Base-by-base conservation (phyloP, 2,888 invertebrate species). In the Alloplasta piceator region DNA sequence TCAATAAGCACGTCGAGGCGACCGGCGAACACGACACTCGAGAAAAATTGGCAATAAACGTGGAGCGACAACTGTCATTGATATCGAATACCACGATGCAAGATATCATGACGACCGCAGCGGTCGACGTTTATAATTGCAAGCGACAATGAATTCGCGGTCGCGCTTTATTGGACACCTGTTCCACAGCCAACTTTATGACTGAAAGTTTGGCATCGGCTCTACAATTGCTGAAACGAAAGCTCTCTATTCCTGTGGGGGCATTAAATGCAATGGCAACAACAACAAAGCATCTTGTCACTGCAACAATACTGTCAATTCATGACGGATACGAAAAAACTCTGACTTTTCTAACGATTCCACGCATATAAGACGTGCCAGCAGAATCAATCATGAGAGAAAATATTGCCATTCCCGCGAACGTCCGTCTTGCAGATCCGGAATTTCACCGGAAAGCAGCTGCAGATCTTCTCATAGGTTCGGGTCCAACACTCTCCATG, bases 131-230 rank as follows among this genome's bases (percentile, higher is more conserved):
- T 10, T 14, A 63, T 4, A 46, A 70, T 38, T 3, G 9, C 6
- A 46, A 55, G 5, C 26, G 68, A 12, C 66, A 58, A 7, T 12
- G 36, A 1, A 41, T 80, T 10, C 41, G 10, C 10, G 36, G 68
- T 5, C 72, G 46, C 7, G 46, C 46, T 9, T 46, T 46, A 46
- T 5, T 7, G 9, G 46, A 46, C 7, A 46, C 5, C 4, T 81
- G 81, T 56, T 66, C 83, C 0, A 72, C 82, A 1, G 55, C 76
- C 0, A 63, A 83, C 60, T 84, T 83, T 50, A 58, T 84, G 0
- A 84, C 82, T 1, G 83, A 84, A 52, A 10, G 10, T 0, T 55
- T 83, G 0, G 80, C 78, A 0, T 36, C 64, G n/a, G 61, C 5
- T 2, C 60, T 83, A 12, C 46, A 41, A 2, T 41, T 82, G 5